phyloP scores from a whole-genome alignment of 2,113 vertebrate genomes.

The Triplophysa rosa region DNA sequence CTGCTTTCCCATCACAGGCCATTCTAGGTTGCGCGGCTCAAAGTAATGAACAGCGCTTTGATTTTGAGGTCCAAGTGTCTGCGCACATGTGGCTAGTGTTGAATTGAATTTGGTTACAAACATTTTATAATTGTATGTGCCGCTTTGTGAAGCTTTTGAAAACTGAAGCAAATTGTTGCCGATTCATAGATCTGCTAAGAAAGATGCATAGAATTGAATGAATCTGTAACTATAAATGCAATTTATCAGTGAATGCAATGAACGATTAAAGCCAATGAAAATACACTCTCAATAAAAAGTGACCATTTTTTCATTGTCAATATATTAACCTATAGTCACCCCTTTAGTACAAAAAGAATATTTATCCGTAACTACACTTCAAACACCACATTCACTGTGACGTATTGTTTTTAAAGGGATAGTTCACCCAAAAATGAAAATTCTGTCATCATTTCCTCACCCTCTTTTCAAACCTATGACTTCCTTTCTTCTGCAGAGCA shows the following conservation, averaged over 20 bases:
- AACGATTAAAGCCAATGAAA: conserved; percentile 4
- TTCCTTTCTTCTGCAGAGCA: too few relatives aligned
- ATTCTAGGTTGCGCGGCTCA: not conserved
- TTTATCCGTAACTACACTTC: not conserved
- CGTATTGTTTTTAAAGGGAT: too few relatives aligned
- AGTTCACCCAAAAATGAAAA: too few relatives aligned
- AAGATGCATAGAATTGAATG: not conserved
- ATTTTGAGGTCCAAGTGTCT: not conserved
- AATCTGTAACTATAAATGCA: not conserved
- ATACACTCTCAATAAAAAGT: not conserved
- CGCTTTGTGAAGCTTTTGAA: not conserved
- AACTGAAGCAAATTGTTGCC: not conserved
- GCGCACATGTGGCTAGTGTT: too few relatives aligned
- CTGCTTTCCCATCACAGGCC: not conserved
- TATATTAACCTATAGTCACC: not conserved
- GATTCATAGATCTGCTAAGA: not conserved
- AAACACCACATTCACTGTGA: too few relatives aligned
- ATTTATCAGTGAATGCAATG: not conserved
- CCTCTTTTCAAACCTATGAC: too few relatives aligned
- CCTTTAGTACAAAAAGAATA: not conserved
- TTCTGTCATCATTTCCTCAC: too few relatives aligned
- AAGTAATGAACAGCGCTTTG: not conserved
- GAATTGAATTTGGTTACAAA: too few relatives aligned
- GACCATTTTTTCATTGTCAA: not conserved
- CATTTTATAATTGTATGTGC: not conserved